A percentile compares a stretch with the other conserved stretches of the same genome.
phyloP scores from a whole-genome alignment of 1,140 invertebrate genomes.

The Rhopalosiphum padi region DNA sequence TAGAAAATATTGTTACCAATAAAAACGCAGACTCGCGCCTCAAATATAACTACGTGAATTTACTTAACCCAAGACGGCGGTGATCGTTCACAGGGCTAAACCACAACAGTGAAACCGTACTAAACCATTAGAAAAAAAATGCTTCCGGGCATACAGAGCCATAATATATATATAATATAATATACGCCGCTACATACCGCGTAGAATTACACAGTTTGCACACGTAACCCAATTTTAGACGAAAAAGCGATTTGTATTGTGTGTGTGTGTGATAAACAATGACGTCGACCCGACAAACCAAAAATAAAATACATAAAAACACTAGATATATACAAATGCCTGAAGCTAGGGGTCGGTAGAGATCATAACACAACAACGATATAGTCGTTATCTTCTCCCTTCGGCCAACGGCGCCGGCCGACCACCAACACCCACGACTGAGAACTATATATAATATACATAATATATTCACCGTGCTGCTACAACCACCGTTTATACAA shows the following conservation, averaged over 20 bases:
- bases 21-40: neutral
- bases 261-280: neutral
- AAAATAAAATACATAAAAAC: constrained; percentile 22
- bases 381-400: neutral
- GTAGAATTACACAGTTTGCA: neutral
- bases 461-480: neutral
- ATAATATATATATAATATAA: neutral
- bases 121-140: neutral
- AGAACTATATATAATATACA: neutral
- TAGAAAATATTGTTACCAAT: neutral
- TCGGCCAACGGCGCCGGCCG: neutral
- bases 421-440: neutral
- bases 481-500: neutral
- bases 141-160: neutral
- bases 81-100: neutral
- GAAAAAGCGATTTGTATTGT: neutral
- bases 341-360: constrained; percentile 24
- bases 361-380: neutral
- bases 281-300: neutral
- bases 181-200: neutral
- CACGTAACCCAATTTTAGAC: constrained; percentile 30
- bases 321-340: neutral
- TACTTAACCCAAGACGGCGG: neutral
- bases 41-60: neutral
- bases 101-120: neutral